Base-by-base conservation (phyloP, 2,888 invertebrate genomes). In the Epirrita christyi region DNA sequence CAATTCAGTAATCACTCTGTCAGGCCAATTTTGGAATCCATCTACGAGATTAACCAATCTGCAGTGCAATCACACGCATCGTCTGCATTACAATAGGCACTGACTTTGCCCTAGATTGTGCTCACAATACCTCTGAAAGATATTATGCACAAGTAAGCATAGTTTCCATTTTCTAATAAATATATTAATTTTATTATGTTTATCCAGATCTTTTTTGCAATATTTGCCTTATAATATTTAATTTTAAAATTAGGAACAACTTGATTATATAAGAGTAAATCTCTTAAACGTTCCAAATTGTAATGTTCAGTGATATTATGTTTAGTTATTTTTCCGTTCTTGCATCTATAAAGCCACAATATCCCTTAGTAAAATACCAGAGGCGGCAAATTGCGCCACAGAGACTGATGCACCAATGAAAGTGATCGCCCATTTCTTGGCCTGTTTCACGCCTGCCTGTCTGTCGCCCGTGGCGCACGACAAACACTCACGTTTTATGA, bases 361-460 rank as follows among this genome's bases (percentile, higher is more conserved):
- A 32, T 54, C 54, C 6, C 50, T 14, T 54, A 48, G 40, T 57
- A 40, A 15, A 38, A 51, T 55, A 50, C 40, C 40, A 55, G 47
- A 40, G 32, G 56, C 49, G 63, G 55, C 60, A 55, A 61, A 55
- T 72, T 76, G 72, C 73, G 63, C 74, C 76, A 82, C 66, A 54
- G 72, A 77, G 76, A 79, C 73, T 78, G 78, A 77, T 80, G 75
- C 67, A 64, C 64, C 66, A 73, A 75, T 64, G 79, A 81, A 80
- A 80, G 79, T 75, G 75, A 79, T 76, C 71, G 73, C 67, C 66
- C 59, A 71, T 76, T 74, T 72, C 62, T 62, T 60, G 64, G 49
- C 32, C 57, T 42, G 62, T 63, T 57, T 61, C 61, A 52, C 50
- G 66, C 58, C 46, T 50, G 61, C 61, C 61, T 64, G 57, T 62